Conservation (phyloP, 1,140 invertebrate species). For the Pomacea maculata region DNA sequence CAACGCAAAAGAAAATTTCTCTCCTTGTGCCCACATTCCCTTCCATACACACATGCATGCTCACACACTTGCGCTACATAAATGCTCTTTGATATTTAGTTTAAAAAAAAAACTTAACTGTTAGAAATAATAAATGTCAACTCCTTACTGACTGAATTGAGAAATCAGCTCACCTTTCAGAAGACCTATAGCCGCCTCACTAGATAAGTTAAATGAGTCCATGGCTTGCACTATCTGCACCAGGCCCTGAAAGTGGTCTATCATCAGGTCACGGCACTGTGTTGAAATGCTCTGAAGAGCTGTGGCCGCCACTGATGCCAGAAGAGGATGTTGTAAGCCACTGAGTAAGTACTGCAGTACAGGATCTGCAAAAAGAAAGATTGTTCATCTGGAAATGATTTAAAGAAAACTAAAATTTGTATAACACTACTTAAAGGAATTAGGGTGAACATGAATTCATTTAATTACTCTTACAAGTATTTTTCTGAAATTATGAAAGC, state of each 20-base stretch:
- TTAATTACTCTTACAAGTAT: background rate
- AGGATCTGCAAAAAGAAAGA: constrained; percentile 70
- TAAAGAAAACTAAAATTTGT: background rate
- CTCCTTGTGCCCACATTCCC: no score
- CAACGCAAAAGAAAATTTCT: no score
- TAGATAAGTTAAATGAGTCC: constrained; percentile 82
- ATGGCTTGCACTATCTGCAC: constrained; percentile 81
- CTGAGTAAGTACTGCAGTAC: constrained; percentile 82
- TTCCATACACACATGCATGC: background rate
- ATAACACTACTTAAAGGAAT: background rate
- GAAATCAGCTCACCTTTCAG: constrained; percentile 74
- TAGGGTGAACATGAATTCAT: background rate
- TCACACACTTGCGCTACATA: background rate
- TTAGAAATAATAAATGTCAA: no score
- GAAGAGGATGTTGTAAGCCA: constrained; percentile 77
- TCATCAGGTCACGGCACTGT: constrained; percentile 82
- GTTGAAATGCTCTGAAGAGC: constrained; percentile 77
- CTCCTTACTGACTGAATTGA: no score
- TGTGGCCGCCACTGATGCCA: constrained; percentile 81
- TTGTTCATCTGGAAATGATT: background rate
- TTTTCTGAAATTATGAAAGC: no score
- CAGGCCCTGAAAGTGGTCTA: constrained; percentile 81
- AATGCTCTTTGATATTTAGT: background rate
- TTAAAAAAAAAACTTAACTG: no score
- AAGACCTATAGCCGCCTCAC: constrained; percentile 83